Base-by-base conservation (phyloP, 2,797 vertebrate species). In the Xenentodon cancila region DNA sequence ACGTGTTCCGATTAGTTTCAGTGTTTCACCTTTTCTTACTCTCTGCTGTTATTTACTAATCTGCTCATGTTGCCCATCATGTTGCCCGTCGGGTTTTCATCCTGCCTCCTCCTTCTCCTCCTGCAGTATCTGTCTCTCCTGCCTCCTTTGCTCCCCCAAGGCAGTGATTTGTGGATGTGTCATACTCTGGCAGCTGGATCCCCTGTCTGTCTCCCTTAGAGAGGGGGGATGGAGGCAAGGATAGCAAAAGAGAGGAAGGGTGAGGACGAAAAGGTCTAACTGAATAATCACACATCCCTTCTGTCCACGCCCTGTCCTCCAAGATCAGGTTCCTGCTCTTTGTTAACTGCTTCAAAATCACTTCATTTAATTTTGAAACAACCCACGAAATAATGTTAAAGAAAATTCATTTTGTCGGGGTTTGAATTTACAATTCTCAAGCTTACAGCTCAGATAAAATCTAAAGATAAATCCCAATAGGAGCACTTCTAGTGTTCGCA, bases 161-260 rank as follows among this genome's bases (percentile, higher is more conserved):
- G 71, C 73, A 48, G 75, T 86, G 83, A 88, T 89, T 88, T 89
- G 82, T 90, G 81, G 71, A 82, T 74, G 79, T 84, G 88, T 88
- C 85, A 79, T 44, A 73, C 67, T 69, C 46, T 76, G 77, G 80
- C 80, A 84, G 79, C 81, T 84, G 81, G 80, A 83, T 84, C 70
- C 43, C 79, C 77, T 66, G 66, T 75, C 79, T 85, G 68, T 59
- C 65, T 73, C 80, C 80, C 57, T 62, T 30, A 72, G 75, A 79
- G 71, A 65, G 61, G 65, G 42, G 51, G 15, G 53, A 64, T 18
- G 18, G 59, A 64, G 55, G 67, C 18, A 46, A 68, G 68, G 57
- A 68, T 15, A 57, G 52, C 51, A n/a, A 71, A 65, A 74, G 54
- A 68, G 22, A 46, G 64, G 53, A 55, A 34, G 50, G 42, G 58